phyloP scores from a whole-genome alignment of 2,113 vertebrate genomes.

The Phocoena phocoena region DNA sequence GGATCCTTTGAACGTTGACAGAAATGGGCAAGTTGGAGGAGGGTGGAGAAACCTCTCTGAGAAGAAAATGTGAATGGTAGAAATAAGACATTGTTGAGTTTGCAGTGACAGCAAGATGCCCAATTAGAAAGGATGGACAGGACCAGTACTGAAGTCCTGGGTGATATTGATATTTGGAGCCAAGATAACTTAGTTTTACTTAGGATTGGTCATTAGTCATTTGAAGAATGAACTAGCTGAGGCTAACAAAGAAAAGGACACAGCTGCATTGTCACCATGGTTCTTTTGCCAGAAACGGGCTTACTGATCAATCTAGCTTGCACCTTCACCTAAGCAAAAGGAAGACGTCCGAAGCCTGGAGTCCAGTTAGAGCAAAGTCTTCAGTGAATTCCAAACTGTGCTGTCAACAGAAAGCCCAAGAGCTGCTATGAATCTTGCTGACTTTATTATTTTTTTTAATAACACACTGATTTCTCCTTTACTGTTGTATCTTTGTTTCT shows the following conservation, averaged over 20 bases:
- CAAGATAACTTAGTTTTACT: conserved; percentile 34
- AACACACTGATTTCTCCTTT: conserved; percentile 54
- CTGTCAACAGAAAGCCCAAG: conserved; percentile 53
- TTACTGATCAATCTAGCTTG: not conserved
- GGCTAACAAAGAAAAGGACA: not conserved
- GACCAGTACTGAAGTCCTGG: not conserved
- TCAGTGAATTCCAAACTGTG: not conserved
- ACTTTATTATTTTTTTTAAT: conserved; percentile 57
- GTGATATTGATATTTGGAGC: not conserved
- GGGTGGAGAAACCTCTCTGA: not conserved
- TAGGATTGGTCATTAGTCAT: not conserved
- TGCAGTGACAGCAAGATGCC: not conserved
- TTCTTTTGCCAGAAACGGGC: not conserved
- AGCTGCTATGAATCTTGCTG: conserved; percentile 45
- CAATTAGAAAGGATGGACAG: not conserved
- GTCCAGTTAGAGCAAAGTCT: not conserved
- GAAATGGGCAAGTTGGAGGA: not conserved
- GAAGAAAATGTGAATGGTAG: not conserved
- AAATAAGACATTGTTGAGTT: not conserved
- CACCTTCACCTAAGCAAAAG: not conserved
- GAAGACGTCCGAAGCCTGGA: not conserved
- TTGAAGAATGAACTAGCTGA: not conserved
- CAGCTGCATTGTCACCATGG: not conserved
- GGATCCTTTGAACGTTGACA: not conserved
- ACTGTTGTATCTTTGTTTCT: conserved; percentile 61